Percentiles rank a stretch among this genome's conserved stretches.
Conservation (phyloP, 2,888 invertebrate genomes). For the Alviniconcha strummeri region DNA sequence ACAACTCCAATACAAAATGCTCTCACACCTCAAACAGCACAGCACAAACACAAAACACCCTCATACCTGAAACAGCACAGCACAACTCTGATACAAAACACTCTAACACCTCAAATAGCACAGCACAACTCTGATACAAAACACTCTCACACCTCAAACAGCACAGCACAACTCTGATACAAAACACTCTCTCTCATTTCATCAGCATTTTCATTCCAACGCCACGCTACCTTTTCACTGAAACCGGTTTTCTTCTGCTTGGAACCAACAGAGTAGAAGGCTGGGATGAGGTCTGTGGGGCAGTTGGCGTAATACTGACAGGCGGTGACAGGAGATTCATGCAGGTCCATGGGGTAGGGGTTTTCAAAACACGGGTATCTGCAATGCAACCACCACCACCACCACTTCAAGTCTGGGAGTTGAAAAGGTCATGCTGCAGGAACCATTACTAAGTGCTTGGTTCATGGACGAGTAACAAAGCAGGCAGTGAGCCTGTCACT, state of each 20-base stretch:
- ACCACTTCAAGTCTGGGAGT: too few species aligned
- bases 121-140: neutral
- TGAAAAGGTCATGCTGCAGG: too few species aligned
- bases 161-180: neutral
- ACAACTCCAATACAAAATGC: too few species aligned
- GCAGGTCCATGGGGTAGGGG: slow-evolving; percentile 99
- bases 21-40: too few species aligned
- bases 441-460: too few species aligned
- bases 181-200: neutral
- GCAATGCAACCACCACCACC: slow-evolving; percentile 36
- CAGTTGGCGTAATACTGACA: slow-evolving; percentile 98
- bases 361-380: slow-evolving; percentile 98
- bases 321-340: slow-evolving; percentile 98
- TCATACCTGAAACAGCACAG: too few species aligned
- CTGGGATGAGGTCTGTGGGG: slow-evolving; percentile 97
- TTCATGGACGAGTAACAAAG: too few species aligned
- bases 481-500: too few species aligned
- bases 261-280: slow-evolving; percentile 92
- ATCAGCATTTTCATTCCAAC: too few species aligned
- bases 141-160: neutral
- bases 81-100: too few species aligned
- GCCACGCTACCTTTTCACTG: slow-evolving; percentile 69
- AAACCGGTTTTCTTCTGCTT: slow-evolving; percentile 74
- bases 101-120: too few species aligned
- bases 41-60: too few species aligned